These are phyloP conservation scores for Diadophis punctatus DNA, from an alignment of 2,113 vertebrate species.

Conservation along the genomic window DNA sequence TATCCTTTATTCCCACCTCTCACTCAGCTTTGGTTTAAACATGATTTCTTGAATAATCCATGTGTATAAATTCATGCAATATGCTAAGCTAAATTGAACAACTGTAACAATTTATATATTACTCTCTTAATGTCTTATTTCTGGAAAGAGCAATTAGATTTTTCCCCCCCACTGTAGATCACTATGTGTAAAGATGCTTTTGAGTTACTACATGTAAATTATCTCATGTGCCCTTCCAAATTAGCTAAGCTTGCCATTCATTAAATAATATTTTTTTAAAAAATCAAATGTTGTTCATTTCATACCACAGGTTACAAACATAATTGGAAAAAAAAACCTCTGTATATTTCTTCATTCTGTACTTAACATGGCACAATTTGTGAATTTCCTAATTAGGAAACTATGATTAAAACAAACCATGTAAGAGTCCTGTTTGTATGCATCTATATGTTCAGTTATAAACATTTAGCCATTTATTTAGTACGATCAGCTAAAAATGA, in stretches of 20 bases:
- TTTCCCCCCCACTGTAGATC: neutral
- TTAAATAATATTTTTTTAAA: neutral
- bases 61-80: neutral
- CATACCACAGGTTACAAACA: neutral
- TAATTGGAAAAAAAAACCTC: neutral
- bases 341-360: neutral
- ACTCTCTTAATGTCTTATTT: neutral
- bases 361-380: neutral
- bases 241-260: neutral
- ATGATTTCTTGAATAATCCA: neutral
- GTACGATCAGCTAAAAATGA: neutral
- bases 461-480: neutral
- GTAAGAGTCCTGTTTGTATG: neutral
- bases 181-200: neutral
- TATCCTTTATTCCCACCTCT: neutral
- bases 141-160: neutral
- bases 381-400: neutral
- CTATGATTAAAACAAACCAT: neutral
- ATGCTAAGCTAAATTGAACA: neutral
- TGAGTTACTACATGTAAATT: neutral
- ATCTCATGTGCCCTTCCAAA: neutral
- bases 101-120: neutral
- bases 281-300: neutral
- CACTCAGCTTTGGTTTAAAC: neutral
- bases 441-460: neutral